These are phyloP conservation scores for Macroglossus sobrinus DNA, from an alignment of 2,113 vertebrate species.

Conservation along the genomic window DNA sequence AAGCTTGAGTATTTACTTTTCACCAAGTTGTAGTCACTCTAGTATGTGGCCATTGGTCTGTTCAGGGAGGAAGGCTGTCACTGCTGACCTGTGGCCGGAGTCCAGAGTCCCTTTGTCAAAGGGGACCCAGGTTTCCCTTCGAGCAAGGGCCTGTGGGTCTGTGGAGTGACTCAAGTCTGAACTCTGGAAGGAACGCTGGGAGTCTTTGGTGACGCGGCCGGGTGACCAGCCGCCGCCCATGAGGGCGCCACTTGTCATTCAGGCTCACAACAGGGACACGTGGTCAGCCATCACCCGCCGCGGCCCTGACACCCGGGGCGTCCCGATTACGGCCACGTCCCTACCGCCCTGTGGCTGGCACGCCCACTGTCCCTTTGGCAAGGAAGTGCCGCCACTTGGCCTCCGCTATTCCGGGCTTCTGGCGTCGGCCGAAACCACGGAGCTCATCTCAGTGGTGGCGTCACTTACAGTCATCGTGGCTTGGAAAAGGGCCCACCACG, in stretches of 20 bases:
- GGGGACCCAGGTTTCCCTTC: neutral
- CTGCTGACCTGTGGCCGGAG: neutral
- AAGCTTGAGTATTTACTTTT: neutral
- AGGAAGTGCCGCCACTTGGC: neutral
- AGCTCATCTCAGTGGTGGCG: neutral
- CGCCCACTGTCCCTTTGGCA: neutral
- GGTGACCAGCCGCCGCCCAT: neutral
- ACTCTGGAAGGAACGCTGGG: neutral
- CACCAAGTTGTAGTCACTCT: neutral
- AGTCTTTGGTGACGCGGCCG: neutral
- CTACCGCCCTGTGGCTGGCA: neutral
- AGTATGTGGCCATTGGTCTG: neutral
- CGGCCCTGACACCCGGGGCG: neutral
- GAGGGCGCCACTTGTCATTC: neutral
- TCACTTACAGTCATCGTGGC: too few species aligned
- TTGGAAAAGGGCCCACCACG: neutral
- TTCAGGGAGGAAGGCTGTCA: neutral
- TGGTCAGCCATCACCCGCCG: neutral
- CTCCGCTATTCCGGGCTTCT: neutral
- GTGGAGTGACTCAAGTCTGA: neutral
- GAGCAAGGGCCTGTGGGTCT: neutral
- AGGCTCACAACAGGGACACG: neutral
- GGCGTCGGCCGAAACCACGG: neutral
- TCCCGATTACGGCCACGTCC: fast-evolving
- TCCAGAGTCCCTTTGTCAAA: neutral